Base-by-base conservation (phyloP, 2,797 vertebrate genomes). In the Thalassophryne amazonica region DNA sequence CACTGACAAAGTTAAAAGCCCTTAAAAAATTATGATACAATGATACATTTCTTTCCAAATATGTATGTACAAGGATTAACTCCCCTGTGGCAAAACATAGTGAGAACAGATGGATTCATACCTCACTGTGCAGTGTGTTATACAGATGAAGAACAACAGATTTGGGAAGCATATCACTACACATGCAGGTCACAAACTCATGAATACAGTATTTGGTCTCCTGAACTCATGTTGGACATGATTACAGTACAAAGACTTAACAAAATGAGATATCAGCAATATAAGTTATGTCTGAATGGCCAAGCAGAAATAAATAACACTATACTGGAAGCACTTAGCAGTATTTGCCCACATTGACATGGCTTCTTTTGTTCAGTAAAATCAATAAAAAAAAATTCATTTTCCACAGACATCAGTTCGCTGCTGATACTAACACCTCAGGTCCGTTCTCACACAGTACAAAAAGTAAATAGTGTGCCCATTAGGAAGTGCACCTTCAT, bases 261-360 rank as follows among this genome's bases (percentile, higher is more conserved):
- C n/a, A n/a, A n/a, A n/a, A n/a, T n/a, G n/a, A n/a, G n/a, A n/a
- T n/a, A n/a, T n/a, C n/a, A n/a, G n/a, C 10, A 33, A 43, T 23
- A 38, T 21, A 53, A 13, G n/a, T 20, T 17, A 9, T 11, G 28
- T 38, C 9, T 30, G 20, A 13, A 30, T 49, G 9, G 51, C 42
- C 6, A 57, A 18, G 36, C 41, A n/a, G n/a, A 48, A n/a, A 19
- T n/a, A 54, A 63, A 50, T 49, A 37, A 31, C 16, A 21, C 42
- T 53, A 56, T 60, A 32, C 45, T 78, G 80, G 80, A 86, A 85
- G 82, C 72, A 77, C 76, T 8, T 21, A 71, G 37, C 50, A 54
- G 32, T 55, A n/a, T 74, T 70, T 25, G 30, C 20, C 36, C 60
- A 60, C 22, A 37, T 47, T 38, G 52, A 40, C 40, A 32, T 22